phyloP scores from a whole-genome alignment of 2,113 vertebrate species.

The Apteryx owenii region DNA sequence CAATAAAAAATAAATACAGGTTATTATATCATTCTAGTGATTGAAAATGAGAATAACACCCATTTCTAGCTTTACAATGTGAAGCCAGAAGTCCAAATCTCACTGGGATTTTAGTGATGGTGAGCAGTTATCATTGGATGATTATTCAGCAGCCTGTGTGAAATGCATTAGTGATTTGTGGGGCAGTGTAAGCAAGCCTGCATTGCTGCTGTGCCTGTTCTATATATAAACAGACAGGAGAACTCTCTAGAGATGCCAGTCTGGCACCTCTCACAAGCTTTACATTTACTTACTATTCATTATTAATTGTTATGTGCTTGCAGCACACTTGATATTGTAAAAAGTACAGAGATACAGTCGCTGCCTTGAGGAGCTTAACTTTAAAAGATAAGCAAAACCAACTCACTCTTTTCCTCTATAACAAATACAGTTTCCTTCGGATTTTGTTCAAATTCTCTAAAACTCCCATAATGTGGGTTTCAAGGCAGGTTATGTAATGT shows the following conservation, averaged over 20 bases:
- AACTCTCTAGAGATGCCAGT: constrained; percentile 6
- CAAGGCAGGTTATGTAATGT: background rate
- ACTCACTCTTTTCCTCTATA: background rate
- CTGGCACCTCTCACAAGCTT: constrained; percentile 43
- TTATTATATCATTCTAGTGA: background rate
- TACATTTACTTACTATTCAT: constrained; percentile 54
- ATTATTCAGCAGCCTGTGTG: background rate
- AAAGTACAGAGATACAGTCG: background rate
- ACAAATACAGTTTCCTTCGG: background rate
- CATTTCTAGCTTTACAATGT: background rate
- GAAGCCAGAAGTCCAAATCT: background rate
- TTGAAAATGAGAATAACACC: background rate
- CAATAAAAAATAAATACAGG: background rate
- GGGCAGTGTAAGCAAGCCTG: background rate
- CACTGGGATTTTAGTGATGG: background rate
- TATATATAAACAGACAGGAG: background rate
- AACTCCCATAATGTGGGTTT: background rate
- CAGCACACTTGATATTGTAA: background rate
- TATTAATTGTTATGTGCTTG: constrained; percentile 55
- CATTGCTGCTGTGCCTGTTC: background rate
- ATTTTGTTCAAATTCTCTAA: background rate
- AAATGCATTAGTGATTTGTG: constrained; percentile 5
- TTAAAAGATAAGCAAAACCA: constrained; percentile 6
- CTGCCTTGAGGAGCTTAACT: background rate
- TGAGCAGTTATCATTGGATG: background rate